phyloP scores from a whole-genome alignment of 1,140 invertebrate genomes.

The Saccostrea glomerata region DNA sequence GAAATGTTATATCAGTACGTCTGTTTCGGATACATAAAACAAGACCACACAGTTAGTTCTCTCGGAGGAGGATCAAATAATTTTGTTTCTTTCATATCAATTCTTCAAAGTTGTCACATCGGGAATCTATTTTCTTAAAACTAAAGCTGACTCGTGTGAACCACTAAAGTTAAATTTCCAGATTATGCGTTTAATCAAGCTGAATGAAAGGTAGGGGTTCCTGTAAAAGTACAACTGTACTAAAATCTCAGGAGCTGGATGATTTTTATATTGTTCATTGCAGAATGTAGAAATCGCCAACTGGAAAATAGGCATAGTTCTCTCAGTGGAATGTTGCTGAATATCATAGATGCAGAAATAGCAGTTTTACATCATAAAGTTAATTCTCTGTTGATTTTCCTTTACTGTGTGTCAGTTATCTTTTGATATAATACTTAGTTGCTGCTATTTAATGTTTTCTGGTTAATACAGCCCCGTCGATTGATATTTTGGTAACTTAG shows the following conservation, averaged over 20 bases:
- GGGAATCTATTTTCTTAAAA: neutral
- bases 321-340: neutral
- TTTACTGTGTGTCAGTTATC: neutral
- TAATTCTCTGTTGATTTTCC: neutral
- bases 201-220: neutral
- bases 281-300: neutral
- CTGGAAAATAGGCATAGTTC: neutral
- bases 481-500: slow-evolving; percentile 12
- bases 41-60: slow-evolving; percentile 10
- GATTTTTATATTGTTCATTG: neutral
- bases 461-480: neutral
- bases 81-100: neutral
- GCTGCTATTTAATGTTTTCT: neutral
- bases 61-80: neutral
- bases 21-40: neutral
- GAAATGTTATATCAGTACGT: slow-evolving; percentile 3
- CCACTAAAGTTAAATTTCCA: neutral
- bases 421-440: slow-evolving; percentile 17
- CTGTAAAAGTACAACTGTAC: too few relatives aligned
- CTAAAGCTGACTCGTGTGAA: neutral
- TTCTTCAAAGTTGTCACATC: neutral
- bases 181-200: neutral
- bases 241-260: too few relatives aligned
- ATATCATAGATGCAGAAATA: slow-evolving; percentile 17
- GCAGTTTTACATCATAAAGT: neutral